A percentile compares a stretch with the other conserved stretches of the same genome.
Conservation (phyloP, 2,113 vertebrate genomes). For the Nibea albiflora region DNA sequence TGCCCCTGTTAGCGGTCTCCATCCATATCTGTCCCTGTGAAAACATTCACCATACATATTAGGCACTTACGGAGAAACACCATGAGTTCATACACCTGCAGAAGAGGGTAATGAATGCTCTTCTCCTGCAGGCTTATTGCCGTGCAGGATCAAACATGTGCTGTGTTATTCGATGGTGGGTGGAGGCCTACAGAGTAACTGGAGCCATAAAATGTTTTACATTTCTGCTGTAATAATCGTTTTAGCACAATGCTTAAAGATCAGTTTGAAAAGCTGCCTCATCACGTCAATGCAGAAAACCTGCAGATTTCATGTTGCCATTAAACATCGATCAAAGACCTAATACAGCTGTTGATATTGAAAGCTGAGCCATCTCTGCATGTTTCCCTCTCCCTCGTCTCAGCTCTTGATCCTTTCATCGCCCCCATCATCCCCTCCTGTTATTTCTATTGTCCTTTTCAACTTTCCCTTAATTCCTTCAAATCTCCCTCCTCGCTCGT, state of each 20-base stretch:
- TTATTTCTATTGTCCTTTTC: slow-evolving; percentile 24
- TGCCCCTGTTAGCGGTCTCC: neutral
- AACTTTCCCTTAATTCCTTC: slow-evolving; percentile 45
- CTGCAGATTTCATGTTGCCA: slow-evolving; percentile 7
- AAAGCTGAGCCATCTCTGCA: neutral
- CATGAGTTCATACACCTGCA: neutral
- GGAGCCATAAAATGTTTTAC: neutral
- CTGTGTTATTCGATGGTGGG: slow-evolving; percentile 12
- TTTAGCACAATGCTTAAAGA: neutral
- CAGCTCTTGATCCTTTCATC: slow-evolving; percentile 5
- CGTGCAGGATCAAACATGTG: neutral
- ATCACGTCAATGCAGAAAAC: slow-evolving; percentile 36
- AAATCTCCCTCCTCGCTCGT: neutral
- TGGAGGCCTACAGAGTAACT: slow-evolving; percentile 1
- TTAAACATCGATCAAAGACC: neutral
- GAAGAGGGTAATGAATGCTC: neutral
- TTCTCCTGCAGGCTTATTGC: neutral
- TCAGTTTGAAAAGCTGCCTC: slow-evolving; percentile 12
- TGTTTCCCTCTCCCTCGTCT: neutral
- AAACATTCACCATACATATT: neutral
- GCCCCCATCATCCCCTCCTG: slow-evolving; percentile 11
- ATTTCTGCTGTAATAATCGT: neutral
- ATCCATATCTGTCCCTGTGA: slow-evolving; percentile 35
- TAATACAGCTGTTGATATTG: neutral
- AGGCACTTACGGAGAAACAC: neutral